Percentiles rank a stretch among this genome's conserved stretches.
These are phyloP conservation scores for Conchocele bisecta DNA, from an alignment of 2,888 invertebrate genomes.

Conservation along the genomic window DNA sequence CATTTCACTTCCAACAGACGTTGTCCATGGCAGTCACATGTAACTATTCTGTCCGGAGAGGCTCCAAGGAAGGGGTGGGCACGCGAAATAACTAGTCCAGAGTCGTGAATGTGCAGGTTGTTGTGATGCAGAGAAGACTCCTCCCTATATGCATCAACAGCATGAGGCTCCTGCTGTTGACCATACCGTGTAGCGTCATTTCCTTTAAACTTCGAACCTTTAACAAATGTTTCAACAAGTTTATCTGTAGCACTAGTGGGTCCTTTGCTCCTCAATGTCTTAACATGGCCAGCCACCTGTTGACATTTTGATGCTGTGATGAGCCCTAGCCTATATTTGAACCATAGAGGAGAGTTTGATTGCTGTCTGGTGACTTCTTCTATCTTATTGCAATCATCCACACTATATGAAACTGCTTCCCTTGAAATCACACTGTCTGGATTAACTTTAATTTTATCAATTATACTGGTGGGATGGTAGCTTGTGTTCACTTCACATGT, in stretches of 20 bases:
- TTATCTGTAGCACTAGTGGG: neutral
- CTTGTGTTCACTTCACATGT: no score
- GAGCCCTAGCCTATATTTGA: neutral
- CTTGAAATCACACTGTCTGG: no score
- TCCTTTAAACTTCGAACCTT: constrained; percentile 8
- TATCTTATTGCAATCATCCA: neutral
- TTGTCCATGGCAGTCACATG: constrained; percentile 21
- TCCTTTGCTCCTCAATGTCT: neutral
- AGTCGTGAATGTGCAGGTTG: neutral
- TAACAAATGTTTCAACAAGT: constrained; percentile 4
- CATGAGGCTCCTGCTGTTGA: constrained; percentile 4
- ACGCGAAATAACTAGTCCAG: constrained; percentile 7
- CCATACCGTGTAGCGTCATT: constrained; percentile 23
- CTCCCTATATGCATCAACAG: neutral
- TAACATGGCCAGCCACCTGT: neutral
- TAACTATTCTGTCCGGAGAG: constrained; percentile 19
- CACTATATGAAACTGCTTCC: no score
- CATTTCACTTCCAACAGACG: constrained; percentile 18
- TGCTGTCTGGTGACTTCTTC: neutral
- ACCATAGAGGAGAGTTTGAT: neutral
- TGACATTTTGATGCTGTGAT: constrained; percentile 6
- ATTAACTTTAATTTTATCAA: no score
- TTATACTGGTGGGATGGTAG: no score
- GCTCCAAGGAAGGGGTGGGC: constrained; percentile 8
- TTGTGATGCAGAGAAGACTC: neutral